A percentile compares a stretch with the other conserved stretches of the same genome.
Conservation (phyloP, 2,797 vertebrate genomes). For the Peromyscus aztecus region DNA sequence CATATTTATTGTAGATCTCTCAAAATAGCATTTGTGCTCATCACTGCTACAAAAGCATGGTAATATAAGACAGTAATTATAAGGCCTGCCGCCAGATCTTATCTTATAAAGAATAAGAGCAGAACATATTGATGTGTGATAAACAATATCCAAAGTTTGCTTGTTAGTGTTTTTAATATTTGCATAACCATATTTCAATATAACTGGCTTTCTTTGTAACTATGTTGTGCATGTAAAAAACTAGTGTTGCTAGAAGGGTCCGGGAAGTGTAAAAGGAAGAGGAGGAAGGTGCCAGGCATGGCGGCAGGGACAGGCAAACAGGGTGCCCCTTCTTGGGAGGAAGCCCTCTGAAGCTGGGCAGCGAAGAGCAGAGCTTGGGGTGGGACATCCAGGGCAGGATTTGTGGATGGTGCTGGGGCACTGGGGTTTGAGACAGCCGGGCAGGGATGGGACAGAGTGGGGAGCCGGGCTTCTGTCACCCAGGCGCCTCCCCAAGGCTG, state of each 20-base stretch:
- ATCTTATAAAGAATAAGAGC: slow-evolving; percentile 11
- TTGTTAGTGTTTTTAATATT: slow-evolving; percentile 35
- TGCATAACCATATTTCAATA: neutral
- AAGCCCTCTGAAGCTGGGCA: neutral
- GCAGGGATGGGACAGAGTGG: neutral
- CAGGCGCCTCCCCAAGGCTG: fast-evolving
- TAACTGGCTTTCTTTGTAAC: slow-evolving; percentile 16
- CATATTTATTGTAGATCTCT: neutral
- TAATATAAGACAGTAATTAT: neutral
- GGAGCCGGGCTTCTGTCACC: neutral
- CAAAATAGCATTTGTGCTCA: neutral
- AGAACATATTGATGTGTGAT: neutral
- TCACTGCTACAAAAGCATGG: neutral
- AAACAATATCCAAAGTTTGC: slow-evolving; percentile 30
- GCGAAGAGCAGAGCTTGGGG: neutral
- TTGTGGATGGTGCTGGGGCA: neutral
- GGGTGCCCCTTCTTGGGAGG: neutral
- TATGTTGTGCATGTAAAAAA: neutral
- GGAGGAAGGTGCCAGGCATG: neutral
- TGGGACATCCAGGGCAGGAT: neutral
- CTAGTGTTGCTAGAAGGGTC: neutral
- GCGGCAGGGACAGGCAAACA: neutral
- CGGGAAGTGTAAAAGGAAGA: neutral
- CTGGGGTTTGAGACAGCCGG: neutral
- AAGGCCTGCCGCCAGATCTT: neutral